Base-by-base conservation (phyloP, 2,113 vertebrate genomes). In the Benitochromis conjunctus region DNA sequence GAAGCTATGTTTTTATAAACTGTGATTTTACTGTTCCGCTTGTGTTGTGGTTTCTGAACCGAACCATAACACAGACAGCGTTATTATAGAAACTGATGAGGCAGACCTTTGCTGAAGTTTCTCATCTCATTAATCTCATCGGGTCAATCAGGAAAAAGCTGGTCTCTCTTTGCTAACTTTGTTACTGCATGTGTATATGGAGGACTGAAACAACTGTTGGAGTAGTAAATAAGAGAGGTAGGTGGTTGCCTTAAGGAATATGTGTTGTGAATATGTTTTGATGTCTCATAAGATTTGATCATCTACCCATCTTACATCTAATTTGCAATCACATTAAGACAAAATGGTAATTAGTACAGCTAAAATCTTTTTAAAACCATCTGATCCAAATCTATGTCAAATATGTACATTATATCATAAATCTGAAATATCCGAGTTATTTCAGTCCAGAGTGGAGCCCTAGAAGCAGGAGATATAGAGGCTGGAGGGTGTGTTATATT, bases 401-500 rank as follows among this genome's bases (percentile, higher is more conserved):
- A 10, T 16, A 19, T 55, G 5, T 55, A 13, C 26, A 21, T 29
- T 69, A 74, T 26, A 74, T 48, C 16, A 74, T 48, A 11, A 19
- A 74, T 18, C 69, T 74, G 69, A 74, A 48, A 48, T 74, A 48
- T 82, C 16, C 1, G 29, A 88, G 62, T 31, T 60, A 57, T 55
- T 77, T 69, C 11, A 69, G 41, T 41, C 24, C 69, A 43, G 9
- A 81, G 51, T 64, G 43, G 14, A 3, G 1, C 26, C 26, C 46
- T 26, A 76, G 71, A 51, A 53, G 26, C 26, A 84, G 58, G 3
- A 84, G 51, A 60, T 57, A 34, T 4, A 79, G 5, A 41, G 36
- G 46, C 66, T 84, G 79, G 56, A 85, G 76, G 56, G 77, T 41
- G 81, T 48, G 77, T 84, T 41, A 46, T 36, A 84, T 86, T 88